Evolutionary conservation across 2,797 vertebrate species (phyloP).

Genomic region (Harpagifer antarcticus): DNA sequence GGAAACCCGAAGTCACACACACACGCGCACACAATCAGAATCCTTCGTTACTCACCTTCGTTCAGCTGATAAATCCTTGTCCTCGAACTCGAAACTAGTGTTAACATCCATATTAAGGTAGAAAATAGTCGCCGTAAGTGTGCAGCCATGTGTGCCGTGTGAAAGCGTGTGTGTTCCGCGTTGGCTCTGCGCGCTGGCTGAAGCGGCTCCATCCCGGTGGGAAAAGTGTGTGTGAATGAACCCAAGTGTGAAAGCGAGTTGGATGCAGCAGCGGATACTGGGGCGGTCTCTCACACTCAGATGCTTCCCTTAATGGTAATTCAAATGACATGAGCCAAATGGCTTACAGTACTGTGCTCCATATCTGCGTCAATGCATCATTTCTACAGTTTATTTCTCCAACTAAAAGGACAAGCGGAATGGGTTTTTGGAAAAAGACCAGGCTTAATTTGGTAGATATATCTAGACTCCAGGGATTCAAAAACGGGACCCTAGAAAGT

Average conservation of each 20-base stretch:
- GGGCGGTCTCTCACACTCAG: constrained; percentile 76
- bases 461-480: not conserved
- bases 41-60: constrained; percentile 90
- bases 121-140: constrained; percentile 80
- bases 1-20: not conserved
- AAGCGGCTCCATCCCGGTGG: constrained; percentile 92
- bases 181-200: constrained; percentile 80
- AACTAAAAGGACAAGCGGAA: not conserved
- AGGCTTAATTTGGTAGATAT: not conserved
- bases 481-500: not conserved
- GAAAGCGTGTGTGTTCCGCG: constrained; percentile 65
- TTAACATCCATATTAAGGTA: constrained; percentile 85
- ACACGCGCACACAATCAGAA: not conserved
- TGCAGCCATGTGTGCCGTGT: constrained; percentile 88
- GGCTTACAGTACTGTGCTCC: constrained; percentile 16
- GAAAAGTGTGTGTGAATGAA: constrained; percentile 92
- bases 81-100: constrained; percentile 88
- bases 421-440: not conserved
- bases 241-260: constrained; percentile 68
- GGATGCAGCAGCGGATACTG: constrained; percentile 71
- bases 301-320: constrained; percentile 65
- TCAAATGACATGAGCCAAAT: constrained; percentile 60
- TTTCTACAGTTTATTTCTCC: not conserved
- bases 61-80: constrained; percentile 93
- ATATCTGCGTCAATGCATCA: not conserved